Conservation (phyloP, 1,140 invertebrate species). For the Drosophila nigromelanica region DNA sequence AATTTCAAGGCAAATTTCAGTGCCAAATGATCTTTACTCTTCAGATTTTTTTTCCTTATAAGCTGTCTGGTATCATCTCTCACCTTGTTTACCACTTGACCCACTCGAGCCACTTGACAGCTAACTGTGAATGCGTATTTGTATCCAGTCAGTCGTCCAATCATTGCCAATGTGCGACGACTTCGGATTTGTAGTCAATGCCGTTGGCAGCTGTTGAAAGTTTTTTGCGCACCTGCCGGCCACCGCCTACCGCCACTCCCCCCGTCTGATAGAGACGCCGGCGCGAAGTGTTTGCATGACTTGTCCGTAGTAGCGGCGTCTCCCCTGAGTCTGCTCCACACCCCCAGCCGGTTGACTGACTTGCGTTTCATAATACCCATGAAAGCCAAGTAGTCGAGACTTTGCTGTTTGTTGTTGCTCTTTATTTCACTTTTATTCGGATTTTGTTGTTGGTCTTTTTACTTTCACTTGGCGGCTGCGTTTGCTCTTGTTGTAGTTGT, state of each 20-base stretch:
- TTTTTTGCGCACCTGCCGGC: constrained; percentile 26
- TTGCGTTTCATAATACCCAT: constrained; percentile 54
- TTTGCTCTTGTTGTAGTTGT: constrained; percentile 20
- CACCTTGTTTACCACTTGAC: constrained; percentile 26
- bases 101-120: constrained; percentile 35
- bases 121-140: constrained; percentile 24
- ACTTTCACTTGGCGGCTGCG: constrained; percentile 43
- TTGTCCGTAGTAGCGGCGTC: constrained; percentile 14
- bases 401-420: not conserved
- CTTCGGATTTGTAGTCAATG: constrained; percentile 25
- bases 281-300: constrained; percentile 41
- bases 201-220: constrained; percentile 40
- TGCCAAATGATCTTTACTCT: constrained; percentile 3
- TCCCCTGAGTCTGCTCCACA: not conserved
- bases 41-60: not conserved
- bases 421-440: constrained; percentile 45
- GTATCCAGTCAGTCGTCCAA: constrained; percentile 1
- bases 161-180: constrained; percentile 30
- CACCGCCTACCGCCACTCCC: not conserved
- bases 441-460: constrained; percentile 23
- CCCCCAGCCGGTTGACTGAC: constrained; percentile 40
- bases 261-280: constrained; percentile 1
- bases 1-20: constrained; percentile 2
- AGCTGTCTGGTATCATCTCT: constrained; percentile 7
- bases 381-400: constrained; percentile 40